These are phyloP conservation scores for Pheosia gnoma DNA, from an alignment of 2,888 invertebrate genomes.

Conservation along the genomic window DNA sequence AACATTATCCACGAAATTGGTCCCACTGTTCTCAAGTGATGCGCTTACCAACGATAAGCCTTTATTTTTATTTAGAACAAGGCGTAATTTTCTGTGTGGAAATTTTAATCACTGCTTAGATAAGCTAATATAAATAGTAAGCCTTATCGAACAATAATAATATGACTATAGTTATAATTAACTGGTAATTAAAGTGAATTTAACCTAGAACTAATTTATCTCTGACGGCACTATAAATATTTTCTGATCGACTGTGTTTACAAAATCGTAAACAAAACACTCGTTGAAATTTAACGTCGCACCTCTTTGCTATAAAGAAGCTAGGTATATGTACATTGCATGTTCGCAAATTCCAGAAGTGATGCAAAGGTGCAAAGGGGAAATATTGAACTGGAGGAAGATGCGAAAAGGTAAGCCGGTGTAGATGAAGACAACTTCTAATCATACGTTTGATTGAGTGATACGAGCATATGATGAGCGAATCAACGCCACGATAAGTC, in stretches of 20 bases:
- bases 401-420: not conserved
- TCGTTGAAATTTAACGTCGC: not conserved
- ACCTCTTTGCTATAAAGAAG: not conserved
- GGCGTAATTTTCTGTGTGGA: too few relatives aligned
- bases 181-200: too few relatives aligned
- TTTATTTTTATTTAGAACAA: too few relatives aligned
- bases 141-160: too few relatives aligned
- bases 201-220: not conserved
- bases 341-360: not conserved
- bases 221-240: not conserved
- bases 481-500: conserved; percentile 58
- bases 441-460: not conserved
- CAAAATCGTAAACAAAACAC: conserved; percentile 14
- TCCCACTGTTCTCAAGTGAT: too few relatives aligned
- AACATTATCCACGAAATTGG: too few relatives aligned
- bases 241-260: conserved; percentile 6
- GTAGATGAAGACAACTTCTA: not conserved
- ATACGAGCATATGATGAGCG: conserved; percentile 11
- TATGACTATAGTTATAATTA: too few relatives aligned
- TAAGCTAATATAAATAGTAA: too few relatives aligned
- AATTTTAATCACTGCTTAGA: too few relatives aligned
- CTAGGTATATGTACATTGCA: not conserved
- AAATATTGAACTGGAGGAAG: not conserved
- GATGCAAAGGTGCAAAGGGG: not conserved
- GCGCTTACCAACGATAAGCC: too few relatives aligned